phyloP scores from a whole-genome alignment of 2,797 vertebrate species.

The Brachyrhaphis roseni region DNA sequence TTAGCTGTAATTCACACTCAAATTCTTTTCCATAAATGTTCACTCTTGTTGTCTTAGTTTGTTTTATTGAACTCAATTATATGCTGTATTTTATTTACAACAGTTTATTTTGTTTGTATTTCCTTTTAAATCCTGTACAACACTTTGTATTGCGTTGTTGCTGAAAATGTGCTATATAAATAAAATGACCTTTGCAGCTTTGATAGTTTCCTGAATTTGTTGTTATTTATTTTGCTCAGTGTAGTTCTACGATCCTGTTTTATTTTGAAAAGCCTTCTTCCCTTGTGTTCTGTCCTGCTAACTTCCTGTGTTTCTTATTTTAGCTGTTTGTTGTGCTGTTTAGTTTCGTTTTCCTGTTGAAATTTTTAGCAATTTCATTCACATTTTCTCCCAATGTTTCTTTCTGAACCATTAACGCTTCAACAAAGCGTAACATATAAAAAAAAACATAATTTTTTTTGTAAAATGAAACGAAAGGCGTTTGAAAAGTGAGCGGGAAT shows the following conservation, averaged over 20 bases:
- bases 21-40: not conserved
- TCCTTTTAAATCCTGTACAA: too few relatives aligned
- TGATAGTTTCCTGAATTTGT: not conserved
- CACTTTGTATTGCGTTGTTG: too few relatives aligned
- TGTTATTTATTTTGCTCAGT: not conserved
- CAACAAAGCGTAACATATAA: not conserved
- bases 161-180: too few relatives aligned
- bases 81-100: not conserved
- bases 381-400: not conserved
- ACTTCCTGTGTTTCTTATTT: not conserved
- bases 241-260: not conserved
- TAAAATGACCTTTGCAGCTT: not conserved
- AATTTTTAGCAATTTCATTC: not conserved
- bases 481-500: not conserved
- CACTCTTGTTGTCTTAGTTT: not conserved
- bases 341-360: not conserved
- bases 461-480: not conserved
- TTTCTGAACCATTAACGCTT: not conserved
- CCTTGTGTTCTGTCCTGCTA: not conserved
- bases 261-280: not conserved
- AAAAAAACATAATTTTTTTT: not conserved
- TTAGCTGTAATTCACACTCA: not conserved
- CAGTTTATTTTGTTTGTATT: too few relatives aligned
- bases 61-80: not conserved
- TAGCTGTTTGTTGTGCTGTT: not conserved